Evolutionary conservation across 2,888 invertebrate genomes (phyloP).

Genomic region (Lacanobia oleracea): DNA sequence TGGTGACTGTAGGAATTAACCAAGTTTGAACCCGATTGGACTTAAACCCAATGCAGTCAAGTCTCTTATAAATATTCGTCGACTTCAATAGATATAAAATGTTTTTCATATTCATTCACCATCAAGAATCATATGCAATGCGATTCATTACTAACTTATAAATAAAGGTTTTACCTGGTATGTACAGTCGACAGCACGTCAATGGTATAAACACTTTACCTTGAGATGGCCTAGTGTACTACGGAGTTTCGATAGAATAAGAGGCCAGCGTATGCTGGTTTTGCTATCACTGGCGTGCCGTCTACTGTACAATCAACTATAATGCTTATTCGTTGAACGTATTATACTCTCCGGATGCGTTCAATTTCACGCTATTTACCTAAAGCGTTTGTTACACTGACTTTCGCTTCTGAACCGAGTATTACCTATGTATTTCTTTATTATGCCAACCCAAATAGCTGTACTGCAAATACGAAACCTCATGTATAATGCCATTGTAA

Average conservation of each 20-base stretch:
- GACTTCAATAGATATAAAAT: conserved; percentile 2
- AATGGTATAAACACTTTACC: too few relatives aligned
- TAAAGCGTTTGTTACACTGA: background rate
- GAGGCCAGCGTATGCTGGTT: too few relatives aligned
- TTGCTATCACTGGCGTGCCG: too few relatives aligned
- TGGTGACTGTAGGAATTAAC: too few relatives aligned
- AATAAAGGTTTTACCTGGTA: background rate
- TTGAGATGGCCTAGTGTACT: too few relatives aligned
- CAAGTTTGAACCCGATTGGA: too few relatives aligned
- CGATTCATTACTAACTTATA: conserved; percentile 1
- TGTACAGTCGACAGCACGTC: too few relatives aligned
- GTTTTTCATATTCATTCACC: background rate
- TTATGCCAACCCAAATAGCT: background rate
- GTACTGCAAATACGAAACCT: conserved; percentile 9
- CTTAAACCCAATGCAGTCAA: too few relatives aligned
- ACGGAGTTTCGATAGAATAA: too few relatives aligned
- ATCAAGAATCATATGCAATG: background rate
- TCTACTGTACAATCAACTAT: too few relatives aligned
- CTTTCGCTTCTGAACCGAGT: conserved; percentile 6
- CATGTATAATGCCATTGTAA: conserved; percentile 29
- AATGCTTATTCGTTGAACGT: background rate
- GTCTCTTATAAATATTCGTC: conserved; percentile 5
- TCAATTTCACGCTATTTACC: background rate
- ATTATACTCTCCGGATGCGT: background rate
- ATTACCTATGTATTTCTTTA: background rate